Base-by-base conservation (phyloP, 2,797 vertebrate genomes). In the Cryptoblepharus egeriae region DNA sequence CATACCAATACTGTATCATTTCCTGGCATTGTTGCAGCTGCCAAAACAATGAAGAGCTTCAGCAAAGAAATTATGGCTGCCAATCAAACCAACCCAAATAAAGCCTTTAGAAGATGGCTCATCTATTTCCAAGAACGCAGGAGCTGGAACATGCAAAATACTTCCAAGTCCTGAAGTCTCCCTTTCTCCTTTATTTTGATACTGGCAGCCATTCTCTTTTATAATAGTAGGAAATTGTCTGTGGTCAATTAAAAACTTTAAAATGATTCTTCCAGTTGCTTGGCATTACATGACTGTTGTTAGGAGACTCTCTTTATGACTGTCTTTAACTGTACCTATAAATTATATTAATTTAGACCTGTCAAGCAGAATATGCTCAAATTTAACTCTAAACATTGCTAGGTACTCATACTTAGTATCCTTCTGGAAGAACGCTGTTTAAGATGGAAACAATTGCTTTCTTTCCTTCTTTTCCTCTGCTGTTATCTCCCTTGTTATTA, bases 31-130 rank as follows among this genome's bases (percentile, higher is more conserved):
- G 28, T 76, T 90, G 87, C 79, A 86, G 52, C 78, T 89, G 79
- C 84, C 80, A 57, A 68, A 89, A 83, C 49, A 67, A 57, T 81
- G 72, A 88, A 83, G 85, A 11, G 75, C 72, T 86, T 24, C 52
- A 79, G 87, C 61, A 87, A 87, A 90, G 82, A 88, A 92, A 92
- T 89, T 89, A 88, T 92, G 87, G 75, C 65, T 87, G 86, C 80
- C 92, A 86, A 85, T 91, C 88, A 88, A 30, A 39, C 15, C 73
- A 64, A 73, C 3, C 65, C 79, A 90, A 89, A 83, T 72, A 72
- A 77, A 85, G 3, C 78, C 5, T 0, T 80, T 70, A 76, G 79
- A 74, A 81, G 30, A 58, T 65, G 85, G 84, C 28, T 45, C 67
- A 37, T 37, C 80, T 0, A 0, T 81, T 87, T 81, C 64, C 61